These are phyloP conservation scores for Vidua macroura DNA, from an alignment of 2,113 vertebrate species.

Conservation along the genomic window DNA sequence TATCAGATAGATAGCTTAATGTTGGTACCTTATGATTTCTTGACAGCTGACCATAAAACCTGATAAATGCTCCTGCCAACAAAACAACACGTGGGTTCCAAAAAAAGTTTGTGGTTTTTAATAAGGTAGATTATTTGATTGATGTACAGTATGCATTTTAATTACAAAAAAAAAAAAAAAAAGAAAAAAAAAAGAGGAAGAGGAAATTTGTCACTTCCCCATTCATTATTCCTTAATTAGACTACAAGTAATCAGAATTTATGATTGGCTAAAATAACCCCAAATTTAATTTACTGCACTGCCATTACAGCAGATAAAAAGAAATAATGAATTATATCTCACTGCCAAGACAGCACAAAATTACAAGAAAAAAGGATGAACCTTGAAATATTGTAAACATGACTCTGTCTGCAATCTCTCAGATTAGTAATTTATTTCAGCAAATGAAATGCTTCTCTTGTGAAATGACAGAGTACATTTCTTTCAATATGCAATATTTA, in stretches of 20 bases:
- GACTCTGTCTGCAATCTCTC: slow-evolving; percentile 1
- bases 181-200: slow-evolving; percentile 48
- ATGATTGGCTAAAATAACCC: slow-evolving; percentile 53
- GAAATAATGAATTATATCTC: background rate
- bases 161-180: slow-evolving; percentile 48
- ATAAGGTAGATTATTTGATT: slow-evolving; percentile 59
- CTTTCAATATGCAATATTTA: background rate
- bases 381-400: slow-evolving; percentile 1
- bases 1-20: slow-evolving; percentile 42
- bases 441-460: slow-evolving; percentile 31
- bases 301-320: background rate
- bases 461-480: background rate
- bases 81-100: background rate
- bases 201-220: slow-evolving; percentile 60
- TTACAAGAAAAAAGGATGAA: slow-evolving; percentile 6
- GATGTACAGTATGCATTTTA: slow-evolving; percentile 50
- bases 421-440: slow-evolving; percentile 27
- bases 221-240: slow-evolving; percentile 67
- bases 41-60: slow-evolving; percentile 53
- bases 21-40: slow-evolving; percentile 18
- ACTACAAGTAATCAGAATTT: slow-evolving; percentile 50
- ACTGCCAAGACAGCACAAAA: background rate
- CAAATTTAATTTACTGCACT: slow-evolving; percentile 32
- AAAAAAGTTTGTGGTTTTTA: slow-evolving; percentile 40
- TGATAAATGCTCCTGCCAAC: slow-evolving; percentile 50